Base-by-base conservation (phyloP, 2,888 invertebrate genomes). In the Cephus sareptanus region DNA sequence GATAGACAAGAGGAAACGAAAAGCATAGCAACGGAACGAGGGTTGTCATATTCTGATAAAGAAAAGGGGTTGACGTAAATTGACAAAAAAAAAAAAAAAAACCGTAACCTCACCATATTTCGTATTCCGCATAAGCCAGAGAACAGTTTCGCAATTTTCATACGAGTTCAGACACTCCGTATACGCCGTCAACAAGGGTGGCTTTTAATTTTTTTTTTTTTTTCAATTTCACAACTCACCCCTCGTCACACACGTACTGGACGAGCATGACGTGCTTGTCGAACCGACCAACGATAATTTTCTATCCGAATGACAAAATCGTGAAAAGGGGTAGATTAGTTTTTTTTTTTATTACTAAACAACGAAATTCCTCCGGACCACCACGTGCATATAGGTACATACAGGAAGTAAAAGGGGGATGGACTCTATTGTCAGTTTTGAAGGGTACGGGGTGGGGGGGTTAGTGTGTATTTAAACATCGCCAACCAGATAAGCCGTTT, bases 401-500 rank as follows among this genome's bases (percentile, higher is more conserved):
- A 56, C 23, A 23, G 56, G 23, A 23, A 56, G 56, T 56, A 56
- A 56, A 9, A 9, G 23, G 23, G 23, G 23, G 56, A 6, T 2
- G 1, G 23, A 56, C 23, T 56, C 40, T 56, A 56, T 56, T 56
- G 56, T 56, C 56, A 23, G 2, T 56, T 23, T 23, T 23, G 9
- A 23, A 56, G 56, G 23, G 23, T 9, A 56, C 9, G 31, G 40
- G 31, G n/a, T n/a, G 40, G 30, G n/a, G 35, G 30, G 79, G 76
- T 70, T 75, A 77, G 79, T 80, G 75, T 77, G 82, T 81, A 83
- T 85, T 79, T 80, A 83, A 79, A 78, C 80, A 80, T 84, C 79
- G 81, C 40, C 33, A 76, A 69, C 15, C 73, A 81, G 85, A 85
- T 85, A 86, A 85, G 83, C 81, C 76, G 78, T 85, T 85, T 78